These are phyloP conservation scores for Heteromurus nitidus DNA, from an alignment of 2,888 invertebrate species.

Conservation along the genomic window DNA sequence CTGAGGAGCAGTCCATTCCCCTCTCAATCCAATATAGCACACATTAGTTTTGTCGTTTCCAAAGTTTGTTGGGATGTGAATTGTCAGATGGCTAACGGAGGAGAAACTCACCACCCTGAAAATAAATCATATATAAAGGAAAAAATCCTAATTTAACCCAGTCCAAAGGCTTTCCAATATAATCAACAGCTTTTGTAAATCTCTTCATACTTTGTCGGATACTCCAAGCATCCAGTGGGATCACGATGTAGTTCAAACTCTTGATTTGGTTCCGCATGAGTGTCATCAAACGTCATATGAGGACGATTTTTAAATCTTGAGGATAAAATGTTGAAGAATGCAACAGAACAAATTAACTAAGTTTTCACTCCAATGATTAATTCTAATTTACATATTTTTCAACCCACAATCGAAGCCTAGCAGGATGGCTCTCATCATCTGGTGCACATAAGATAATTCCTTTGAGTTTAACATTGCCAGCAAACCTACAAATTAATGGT, in stretches of 20 bases:
- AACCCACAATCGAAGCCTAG: slow-evolving; percentile 89
- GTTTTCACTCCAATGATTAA: not conserved
- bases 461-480: slow-evolving; percentile 95
- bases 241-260: slow-evolving; percentile 91
- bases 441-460: slow-evolving; percentile 95
- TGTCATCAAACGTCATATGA: slow-evolving; percentile 96
- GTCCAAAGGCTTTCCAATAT: too few relatives aligned
- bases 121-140: too few relatives aligned
- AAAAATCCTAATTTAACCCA: slow-evolving; percentile 41
- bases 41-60: slow-evolving; percentile 89
- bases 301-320: slow-evolving; percentile 93
- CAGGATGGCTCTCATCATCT: slow-evolving; percentile 89
- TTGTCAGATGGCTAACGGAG: slow-evolving; percentile 89
- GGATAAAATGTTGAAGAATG: too few relatives aligned
- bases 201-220: slow-evolving; percentile 91
- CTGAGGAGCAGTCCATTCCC: slow-evolving; percentile 91
- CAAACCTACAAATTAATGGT: slow-evolving; percentile 86
- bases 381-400: not conserved
- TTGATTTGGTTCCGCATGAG: slow-evolving; percentile 85
- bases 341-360: too few relatives aligned
- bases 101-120: slow-evolving; percentile 93
- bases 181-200: too few relatives aligned
- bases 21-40: slow-evolving; percentile 95
- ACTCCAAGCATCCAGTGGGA: slow-evolving; percentile 87
- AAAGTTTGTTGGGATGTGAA: slow-evolving; percentile 93